Base-by-base conservation (phyloP, 35 echinoderm and acorn worm genomes). In the Apostichopus californicus region DNA sequence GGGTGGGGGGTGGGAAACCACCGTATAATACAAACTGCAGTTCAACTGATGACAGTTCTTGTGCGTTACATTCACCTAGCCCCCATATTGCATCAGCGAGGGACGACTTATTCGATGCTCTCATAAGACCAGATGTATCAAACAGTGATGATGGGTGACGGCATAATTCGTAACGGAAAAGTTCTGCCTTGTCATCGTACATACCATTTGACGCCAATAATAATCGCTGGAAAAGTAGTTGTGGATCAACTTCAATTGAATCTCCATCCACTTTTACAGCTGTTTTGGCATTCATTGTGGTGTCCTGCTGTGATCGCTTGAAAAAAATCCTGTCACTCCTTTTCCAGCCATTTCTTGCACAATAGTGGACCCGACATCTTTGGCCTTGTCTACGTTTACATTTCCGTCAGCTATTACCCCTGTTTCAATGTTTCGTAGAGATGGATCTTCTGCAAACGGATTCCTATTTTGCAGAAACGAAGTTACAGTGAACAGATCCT, bases 201-300 rank as follows among this genome's bases (percentile, higher is more conserved):
- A 75, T 11, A 6, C 90, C 63, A 55, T 46, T 18, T n/a, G 65
- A 46, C 12, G 63, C 28, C 15, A 57, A 56, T 7, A 90, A 5
- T n/a, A 75, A 56, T 53, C 68, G 66, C 23, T 90, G 88, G 56
- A 90, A 90, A 10, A 90, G 63, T 2, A 90, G 70, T 23, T 78
- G 34, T 14, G 68, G 70, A 57, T 90, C 88, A 65, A 92, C 55
- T 9, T 92, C 52, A 18, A 81, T 21, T 14, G 55, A 79, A 13
- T 92, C 20, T 15, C 77, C 90, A 92, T 92, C 77, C 5, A 92
- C 60, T 58, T 92, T 57, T 8, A 94, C 53, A 10, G 88, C 55
- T n/a, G 53, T 73, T 57, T 86, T 94, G 15, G 55, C 17, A 55
- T 17, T 59, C 63, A 96, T 57, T 60, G 95, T 96, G 15, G 92